Evolutionary conservation across 1,140 invertebrate genomes (phyloP).

Genomic region (Meloidogyne exigua): DNA sequence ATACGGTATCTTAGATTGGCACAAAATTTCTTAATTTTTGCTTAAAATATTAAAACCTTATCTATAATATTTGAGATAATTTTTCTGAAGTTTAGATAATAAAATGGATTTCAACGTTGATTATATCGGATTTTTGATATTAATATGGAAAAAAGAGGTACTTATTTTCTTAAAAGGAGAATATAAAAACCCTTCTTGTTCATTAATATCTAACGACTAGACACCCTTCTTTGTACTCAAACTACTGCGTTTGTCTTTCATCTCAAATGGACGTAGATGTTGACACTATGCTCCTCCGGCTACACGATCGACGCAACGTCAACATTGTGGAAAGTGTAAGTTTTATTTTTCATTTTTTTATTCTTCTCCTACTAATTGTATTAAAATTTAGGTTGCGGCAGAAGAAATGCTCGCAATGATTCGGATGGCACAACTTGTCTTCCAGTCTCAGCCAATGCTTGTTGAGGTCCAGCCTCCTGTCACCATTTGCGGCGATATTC

Average conservation of each 20-base stretch:
- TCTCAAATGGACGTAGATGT: background rate
- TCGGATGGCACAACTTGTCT: conserved; percentile 73
- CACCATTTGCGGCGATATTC: conserved; percentile 97
- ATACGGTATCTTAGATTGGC: too few species aligned
- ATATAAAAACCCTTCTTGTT: too few species aligned
- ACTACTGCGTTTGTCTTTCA: background rate
- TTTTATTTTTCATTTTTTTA: conserved; percentile 1
- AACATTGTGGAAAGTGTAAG: conserved; percentile 9
- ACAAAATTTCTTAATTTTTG: too few species aligned
- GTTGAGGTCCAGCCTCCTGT: conserved; percentile 95
- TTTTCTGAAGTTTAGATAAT: too few species aligned
- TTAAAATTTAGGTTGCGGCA: background rate
- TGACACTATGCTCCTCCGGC: background rate
- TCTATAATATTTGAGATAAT: too few species aligned
- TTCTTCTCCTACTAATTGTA: background rate
- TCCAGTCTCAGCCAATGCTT: conserved; percentile 97
- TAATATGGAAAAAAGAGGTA: too few species aligned
- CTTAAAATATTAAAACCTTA: too few species aligned
- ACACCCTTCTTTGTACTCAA: too few species aligned
- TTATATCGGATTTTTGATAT: too few species aligned
- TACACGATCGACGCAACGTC: background rate
- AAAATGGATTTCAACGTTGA: too few species aligned
- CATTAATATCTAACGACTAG: too few species aligned
- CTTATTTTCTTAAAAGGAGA: too few species aligned
- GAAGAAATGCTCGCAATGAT: conserved; percentile 16